These are phyloP conservation scores for Eidolon dupreanum DNA, from an alignment of 2,797 vertebrate species.

Conservation along the genomic window DNA sequence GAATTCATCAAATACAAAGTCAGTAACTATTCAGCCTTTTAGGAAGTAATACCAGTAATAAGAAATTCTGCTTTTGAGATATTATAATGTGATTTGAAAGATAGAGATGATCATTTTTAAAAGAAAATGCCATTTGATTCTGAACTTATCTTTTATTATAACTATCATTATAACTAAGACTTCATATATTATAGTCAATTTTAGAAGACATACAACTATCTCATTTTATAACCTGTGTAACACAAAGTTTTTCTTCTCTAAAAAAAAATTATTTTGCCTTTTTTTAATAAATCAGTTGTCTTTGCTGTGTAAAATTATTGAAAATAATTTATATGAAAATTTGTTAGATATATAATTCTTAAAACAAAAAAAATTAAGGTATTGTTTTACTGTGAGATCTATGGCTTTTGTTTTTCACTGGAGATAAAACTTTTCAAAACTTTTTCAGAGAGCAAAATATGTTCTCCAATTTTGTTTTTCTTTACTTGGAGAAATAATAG, in stretches of 20 bases:
- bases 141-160: slow-evolving; percentile 42
- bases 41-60: slow-evolving; percentile 47
- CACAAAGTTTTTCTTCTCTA: slow-evolving; percentile 7
- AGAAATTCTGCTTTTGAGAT: slow-evolving; percentile 37
- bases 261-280: not conserved
- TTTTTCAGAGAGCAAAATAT: slow-evolving; percentile 44
- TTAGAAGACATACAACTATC: slow-evolving; percentile 1
- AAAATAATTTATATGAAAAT: not conserved
- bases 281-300: not conserved
- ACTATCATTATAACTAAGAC: not conserved
- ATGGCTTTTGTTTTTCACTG: not conserved
- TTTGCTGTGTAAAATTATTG: slow-evolving; percentile 3
- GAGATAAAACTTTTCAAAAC: not conserved
- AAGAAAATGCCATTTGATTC: slow-evolving; percentile 62
- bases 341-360: slow-evolving; percentile 4
- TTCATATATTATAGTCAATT: not conserved
- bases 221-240: not conserved
- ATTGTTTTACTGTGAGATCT: not conserved
- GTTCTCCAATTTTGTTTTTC: not conserved
- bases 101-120: slow-evolving; percentile 47
- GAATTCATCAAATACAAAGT: slow-evolving; percentile 54
- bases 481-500: not conserved
- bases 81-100: slow-evolving; percentile 47
- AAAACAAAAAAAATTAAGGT: not conserved
- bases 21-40: slow-evolving; percentile 60